Evolutionary conservation across 1,140 invertebrate genomes (phyloP).

Genomic region (Periplaneta americana): DNA sequence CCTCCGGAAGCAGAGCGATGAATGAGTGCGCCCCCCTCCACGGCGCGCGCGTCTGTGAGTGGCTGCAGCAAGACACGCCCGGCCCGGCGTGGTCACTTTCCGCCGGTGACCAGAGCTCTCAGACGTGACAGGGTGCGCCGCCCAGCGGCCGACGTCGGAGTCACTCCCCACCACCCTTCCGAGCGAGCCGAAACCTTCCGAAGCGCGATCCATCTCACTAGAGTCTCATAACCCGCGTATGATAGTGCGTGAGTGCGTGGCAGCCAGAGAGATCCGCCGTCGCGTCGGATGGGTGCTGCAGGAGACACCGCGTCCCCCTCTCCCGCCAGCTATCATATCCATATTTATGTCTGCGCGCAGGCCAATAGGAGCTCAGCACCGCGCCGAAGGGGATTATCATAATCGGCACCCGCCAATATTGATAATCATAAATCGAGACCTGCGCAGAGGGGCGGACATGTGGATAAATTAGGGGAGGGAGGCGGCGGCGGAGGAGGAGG

Average conservation of each 20-base stretch:
- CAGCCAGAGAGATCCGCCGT: neutral
- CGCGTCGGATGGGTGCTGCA: neutral
- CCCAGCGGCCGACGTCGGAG: constrained; percentile 5
- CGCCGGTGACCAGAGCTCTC: no score
- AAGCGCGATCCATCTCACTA: no score
- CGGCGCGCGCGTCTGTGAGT: no score
- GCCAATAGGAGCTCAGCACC: constrained; percentile 9
- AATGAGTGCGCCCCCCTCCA: neutral
- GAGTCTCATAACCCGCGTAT: neutral
- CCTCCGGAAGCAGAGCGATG: neutral
- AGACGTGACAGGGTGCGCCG: constrained; percentile 6
- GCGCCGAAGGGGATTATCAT: constrained; percentile 17
- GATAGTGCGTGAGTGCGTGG: neutral
- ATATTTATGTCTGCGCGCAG: constrained; percentile 12
- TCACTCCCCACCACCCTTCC: neutral
- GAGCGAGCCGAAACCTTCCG: neutral
- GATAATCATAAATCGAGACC: constrained; percentile 18
- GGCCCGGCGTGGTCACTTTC: no score
- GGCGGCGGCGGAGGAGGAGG: neutral
- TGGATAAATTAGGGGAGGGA: constrained; percentile 12
- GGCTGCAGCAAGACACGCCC: no score
- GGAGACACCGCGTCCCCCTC: neutral
- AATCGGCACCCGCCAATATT: constrained; percentile 12
- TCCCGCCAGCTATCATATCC: constrained; percentile 12
- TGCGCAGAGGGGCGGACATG: constrained; percentile 14